Base-by-base conservation (phyloP, 2,888 invertebrate genomes). In the Euspilapteryx auroguttella region DNA sequence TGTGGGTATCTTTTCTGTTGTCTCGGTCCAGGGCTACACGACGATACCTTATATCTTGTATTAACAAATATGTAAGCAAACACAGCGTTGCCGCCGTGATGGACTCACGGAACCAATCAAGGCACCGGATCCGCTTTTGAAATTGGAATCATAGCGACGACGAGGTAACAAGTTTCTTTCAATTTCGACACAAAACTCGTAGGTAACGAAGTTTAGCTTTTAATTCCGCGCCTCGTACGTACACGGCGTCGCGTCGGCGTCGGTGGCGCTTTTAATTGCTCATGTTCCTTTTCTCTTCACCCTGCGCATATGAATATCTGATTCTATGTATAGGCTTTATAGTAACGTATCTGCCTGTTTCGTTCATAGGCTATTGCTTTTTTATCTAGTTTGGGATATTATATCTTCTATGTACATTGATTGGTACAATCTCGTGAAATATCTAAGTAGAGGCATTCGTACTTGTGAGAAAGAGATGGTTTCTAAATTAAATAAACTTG, bases 121-220 rank as follows among this genome's bases (percentile, higher is more conserved):
- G 56, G 49, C 44, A 44, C 48, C 45, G 52, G 56, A 65, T 69
- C 65, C 66, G 65, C 57, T 68, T 62, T 58, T 51, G 52, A 64
- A 69, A 69, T 69, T 69, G 66, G 55, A 71, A 71, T 68, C 65
- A 66, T 63, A 59, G 54, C 49, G 44, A 43, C 49, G 43, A 57
- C 58, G 55, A 54, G 52, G 55, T 64, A 69, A 71, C 71, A 66
- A 66, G 68, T 68, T 71, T 66, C 66, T 69, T 68, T 64, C 66
- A 58, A 62, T 64, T 56, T 49, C 55, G 52, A 61, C 58, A 65
- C 66, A 66, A 58, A 59, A 66, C 69, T 59, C 55, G 45, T 44
- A 48, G 44, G 55, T 64, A 69, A 73, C 73, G 66, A 66, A 65
- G 55, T 69, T 68, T 55, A 59, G 62, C 57, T 61, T 64, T 71